phyloP scores from a whole-genome alignment of 2,113 vertebrate species.

The Myrmecophaga tridactyla region DNA sequence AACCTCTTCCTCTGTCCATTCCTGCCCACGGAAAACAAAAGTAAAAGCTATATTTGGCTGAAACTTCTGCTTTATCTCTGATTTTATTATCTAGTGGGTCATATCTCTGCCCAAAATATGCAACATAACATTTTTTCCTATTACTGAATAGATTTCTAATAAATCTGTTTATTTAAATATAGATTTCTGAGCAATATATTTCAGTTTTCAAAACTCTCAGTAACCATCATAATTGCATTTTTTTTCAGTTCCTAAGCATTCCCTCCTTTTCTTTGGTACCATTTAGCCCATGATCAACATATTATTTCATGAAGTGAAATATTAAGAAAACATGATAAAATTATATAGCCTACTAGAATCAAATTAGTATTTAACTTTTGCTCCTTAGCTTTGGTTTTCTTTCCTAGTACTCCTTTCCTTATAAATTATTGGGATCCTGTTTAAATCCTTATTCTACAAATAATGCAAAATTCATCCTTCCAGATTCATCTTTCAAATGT shows the following conservation, averaged over 20 bases:
- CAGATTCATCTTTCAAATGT: not conserved
- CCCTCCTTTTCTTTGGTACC: not conserved
- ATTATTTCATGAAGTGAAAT: not conserved
- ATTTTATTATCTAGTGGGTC: not conserved
- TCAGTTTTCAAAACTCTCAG: not conserved
- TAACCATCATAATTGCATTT: not conserved
- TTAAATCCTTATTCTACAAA: not conserved
- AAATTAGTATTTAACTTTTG: not conserved
- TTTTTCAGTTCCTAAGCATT: not conserved
- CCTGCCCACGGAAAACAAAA: not conserved
- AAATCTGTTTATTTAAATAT: not conserved
- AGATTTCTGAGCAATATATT: not conserved
- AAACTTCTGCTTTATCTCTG: not conserved
- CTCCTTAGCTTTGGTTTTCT: not conserved
- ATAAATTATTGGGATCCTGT: not conserved
- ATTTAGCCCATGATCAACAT: not conserved
- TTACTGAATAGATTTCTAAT: not conserved
- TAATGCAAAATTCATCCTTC: not conserved
- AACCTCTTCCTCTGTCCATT: not conserved
- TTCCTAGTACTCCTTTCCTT: not conserved
- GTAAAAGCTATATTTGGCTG: not conserved
- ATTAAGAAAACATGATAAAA: not conserved
- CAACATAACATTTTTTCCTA: not conserved
- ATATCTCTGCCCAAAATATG: not conserved
- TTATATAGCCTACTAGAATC: not conserved